Conservation (phyloP, 2,888 invertebrate species). For the Drosophila paranaensis region DNA sequence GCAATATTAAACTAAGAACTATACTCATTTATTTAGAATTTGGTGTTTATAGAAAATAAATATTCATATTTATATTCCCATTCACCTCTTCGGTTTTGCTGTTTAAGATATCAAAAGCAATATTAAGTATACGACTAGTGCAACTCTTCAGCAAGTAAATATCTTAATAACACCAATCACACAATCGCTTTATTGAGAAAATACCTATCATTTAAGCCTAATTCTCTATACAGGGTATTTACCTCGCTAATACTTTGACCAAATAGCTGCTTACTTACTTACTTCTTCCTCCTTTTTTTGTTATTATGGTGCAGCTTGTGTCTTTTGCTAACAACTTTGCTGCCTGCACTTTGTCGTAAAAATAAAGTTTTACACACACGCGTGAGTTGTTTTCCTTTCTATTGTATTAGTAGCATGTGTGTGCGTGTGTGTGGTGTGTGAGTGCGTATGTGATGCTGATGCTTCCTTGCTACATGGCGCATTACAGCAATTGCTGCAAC, state of each 20-base stretch:
- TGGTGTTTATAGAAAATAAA: too few relatives aligned
- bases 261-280: neutral
- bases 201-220: neutral
- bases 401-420: conserved; percentile 57
- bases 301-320: conserved; percentile 39
- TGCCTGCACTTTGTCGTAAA: conserved; percentile 76
- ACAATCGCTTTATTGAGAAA: neutral
- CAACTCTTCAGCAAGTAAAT: neutral
- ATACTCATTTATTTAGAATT: too few relatives aligned
- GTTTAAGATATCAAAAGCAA: neutral
- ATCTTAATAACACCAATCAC: neutral
- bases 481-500: conserved; percentile 57
- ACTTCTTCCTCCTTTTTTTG: conserved; percentile 15
- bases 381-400: conserved; percentile 62
- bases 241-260: neutral
- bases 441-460: conserved; percentile 29
- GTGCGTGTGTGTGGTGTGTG: conserved; percentile 10
- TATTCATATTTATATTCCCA: too few relatives aligned
- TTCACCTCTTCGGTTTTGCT: too few relatives aligned
- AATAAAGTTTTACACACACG: conserved; percentile 76
- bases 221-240: conserved; percentile 18
- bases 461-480: conserved; percentile 52
- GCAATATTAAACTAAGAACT: too few relatives aligned
- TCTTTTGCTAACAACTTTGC: conserved; percentile 72
- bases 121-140: neutral